phyloP scores from a whole-genome alignment of 2,888 invertebrate species.

The Elmis aenea region DNA sequence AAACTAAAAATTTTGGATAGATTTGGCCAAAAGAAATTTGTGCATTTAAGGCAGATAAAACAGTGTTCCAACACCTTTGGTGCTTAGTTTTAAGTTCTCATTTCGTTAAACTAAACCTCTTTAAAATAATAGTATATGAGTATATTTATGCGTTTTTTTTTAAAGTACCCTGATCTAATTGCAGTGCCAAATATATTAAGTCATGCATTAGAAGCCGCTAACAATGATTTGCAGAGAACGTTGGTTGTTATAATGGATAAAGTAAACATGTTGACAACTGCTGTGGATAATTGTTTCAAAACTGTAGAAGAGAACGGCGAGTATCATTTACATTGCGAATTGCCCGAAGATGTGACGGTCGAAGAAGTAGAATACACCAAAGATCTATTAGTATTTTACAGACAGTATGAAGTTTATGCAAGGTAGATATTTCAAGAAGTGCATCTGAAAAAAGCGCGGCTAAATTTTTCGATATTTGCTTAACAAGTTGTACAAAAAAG shows the following conservation, averaged over 20 bases:
- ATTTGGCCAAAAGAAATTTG: no score
- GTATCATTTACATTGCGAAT: constrained; percentile 23
- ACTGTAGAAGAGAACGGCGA: constrained; percentile 19
- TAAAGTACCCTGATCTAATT: no score
- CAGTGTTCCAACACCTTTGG: no score
- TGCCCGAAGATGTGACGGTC: constrained; percentile 33
- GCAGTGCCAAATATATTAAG: constrained; percentile 36
- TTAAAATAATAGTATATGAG: no score
- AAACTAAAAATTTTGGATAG: no score
- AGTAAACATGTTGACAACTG: constrained; percentile 54
- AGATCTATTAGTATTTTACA: constrained; percentile 53
- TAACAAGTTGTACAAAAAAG: no score
- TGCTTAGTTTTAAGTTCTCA: no score
- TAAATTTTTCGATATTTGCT: no score
- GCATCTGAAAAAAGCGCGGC: no score
- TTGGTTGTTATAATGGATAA: constrained; percentile 52
- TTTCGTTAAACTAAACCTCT: no score
- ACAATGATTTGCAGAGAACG: constrained; percentile 46
- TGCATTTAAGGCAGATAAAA: no score
- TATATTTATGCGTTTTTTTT: no score
- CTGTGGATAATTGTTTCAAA: constrained; percentile 48
- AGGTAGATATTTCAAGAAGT: constrained; percentile 48
- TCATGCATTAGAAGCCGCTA: constrained; percentile 48
- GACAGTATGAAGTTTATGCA: constrained; percentile 60
- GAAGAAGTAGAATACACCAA: constrained; percentile 49